Conservation (phyloP, 2,888 invertebrate genomes). For the Erpobdella octoculata region DNA sequence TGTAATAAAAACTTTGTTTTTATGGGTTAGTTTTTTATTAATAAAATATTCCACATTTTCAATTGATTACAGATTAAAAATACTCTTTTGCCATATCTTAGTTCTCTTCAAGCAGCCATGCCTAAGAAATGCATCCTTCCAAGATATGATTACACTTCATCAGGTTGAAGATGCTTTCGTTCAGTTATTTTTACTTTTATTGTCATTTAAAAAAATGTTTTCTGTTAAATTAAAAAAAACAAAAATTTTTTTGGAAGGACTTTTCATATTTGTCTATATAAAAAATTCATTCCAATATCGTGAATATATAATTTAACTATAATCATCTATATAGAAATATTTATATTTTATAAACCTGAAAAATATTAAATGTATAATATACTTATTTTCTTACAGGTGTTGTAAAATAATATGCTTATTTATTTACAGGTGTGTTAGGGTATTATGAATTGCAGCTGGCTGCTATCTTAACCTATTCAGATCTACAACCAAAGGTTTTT, state of each 20-base stretch:
- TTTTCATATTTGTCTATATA: too few relatives aligned
- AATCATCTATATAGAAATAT: too few relatives aligned
- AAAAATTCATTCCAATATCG: too few relatives aligned
- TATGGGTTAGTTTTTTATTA: too few relatives aligned
- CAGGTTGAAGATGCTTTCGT: too few relatives aligned
- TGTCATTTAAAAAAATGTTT: background rate
- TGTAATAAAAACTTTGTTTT: too few relatives aligned
- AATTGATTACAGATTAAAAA: slow-evolving; percentile 21
- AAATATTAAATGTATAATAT: background rate
- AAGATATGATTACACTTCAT: slow-evolving; percentile 83
- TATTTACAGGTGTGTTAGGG: slow-evolving; percentile 51
- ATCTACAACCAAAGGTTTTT: slow-evolving; percentile 84
- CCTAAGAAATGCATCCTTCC: slow-evolving; percentile 88
- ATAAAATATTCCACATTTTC: background rate
- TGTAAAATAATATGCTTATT: background rate
- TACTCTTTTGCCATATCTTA: slow-evolving; percentile 34
- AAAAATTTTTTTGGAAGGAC: background rate
- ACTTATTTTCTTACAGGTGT: background rate
- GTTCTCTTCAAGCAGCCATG: slow-evolving; percentile 83
- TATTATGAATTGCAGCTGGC: slow-evolving; percentile 79
- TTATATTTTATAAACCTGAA: background rate
- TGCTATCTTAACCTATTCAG: slow-evolving; percentile 89
- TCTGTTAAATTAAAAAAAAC: background rate
- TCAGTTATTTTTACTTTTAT: background rate
- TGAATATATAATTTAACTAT: too few relatives aligned